Evolutionary conservation across 2,888 invertebrate genomes (phyloP), one percentile per base, ranked within the genome.

Genomic region (Rhimphoctona megacephalus): DNA sequence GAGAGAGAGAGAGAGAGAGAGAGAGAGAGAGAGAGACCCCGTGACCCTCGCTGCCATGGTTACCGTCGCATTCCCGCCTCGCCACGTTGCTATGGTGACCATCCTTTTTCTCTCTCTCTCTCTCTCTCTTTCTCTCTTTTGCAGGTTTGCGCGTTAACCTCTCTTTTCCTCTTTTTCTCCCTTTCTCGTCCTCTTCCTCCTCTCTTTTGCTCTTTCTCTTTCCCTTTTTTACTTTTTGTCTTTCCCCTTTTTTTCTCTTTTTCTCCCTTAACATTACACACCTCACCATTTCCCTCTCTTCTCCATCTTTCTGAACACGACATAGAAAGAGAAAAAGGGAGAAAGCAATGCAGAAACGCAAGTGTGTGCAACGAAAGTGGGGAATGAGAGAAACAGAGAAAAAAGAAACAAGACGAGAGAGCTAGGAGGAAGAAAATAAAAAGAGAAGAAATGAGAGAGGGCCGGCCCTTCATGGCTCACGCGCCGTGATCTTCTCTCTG

Each of bases 61-160:
- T 94, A 94, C 94, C 94, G 92, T 92, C 92, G 93, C 94, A 94
- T 94, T 94, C 94, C 94, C 94, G 94, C 94, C 94, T 94, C 93
- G 85, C 91, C 91, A 92, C 92, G 96, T 96, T 95, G 94, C 95
- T 95, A 96, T 96, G 95, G 95, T 94, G 95, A 96, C 96, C 90
- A 89, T 91, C 81, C 85, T 88, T 85, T 83, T 88, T 89, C 79
- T 77, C 76, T 77, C 61, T n/a, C 39, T 33, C 73, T 73, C 73
- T 73, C 73, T 73, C 46, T 77, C 54, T 54, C 43, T 43, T 43
- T 52, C 78, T 54, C 79, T 57, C 61, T 57, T 69, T 69, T 54
- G 90, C 89, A 89, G 87, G 30, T 61, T 61, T 30, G 61, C 30
- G 17, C 6, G 30, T 61, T 61, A 30, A 33, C 22, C 46, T 66